These are phyloP conservation scores for Scomber colias DNA, from an alignment of 2,113 vertebrate species.

Conservation along the genomic window DNA sequence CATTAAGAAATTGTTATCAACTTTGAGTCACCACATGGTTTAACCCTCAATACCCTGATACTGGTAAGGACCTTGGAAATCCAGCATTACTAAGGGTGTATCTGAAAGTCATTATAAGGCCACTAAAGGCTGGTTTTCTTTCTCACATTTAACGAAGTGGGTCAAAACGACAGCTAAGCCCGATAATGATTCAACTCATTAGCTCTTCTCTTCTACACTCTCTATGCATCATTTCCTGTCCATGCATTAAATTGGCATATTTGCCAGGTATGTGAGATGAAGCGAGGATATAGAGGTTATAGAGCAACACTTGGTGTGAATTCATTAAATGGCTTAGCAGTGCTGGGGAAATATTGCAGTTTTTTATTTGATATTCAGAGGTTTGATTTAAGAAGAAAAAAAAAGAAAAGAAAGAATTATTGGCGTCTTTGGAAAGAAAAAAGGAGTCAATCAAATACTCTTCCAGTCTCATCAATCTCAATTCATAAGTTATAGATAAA, in stretches of 20 bases:
- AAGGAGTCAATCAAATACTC: no score
- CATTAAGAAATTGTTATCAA: no score
- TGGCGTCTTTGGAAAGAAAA: no score
- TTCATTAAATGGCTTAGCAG: constrained; percentile 8
- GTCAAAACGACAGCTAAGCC: neutral
- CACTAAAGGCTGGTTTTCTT: neutral
- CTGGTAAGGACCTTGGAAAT: no score
- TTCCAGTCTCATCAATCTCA: no score
- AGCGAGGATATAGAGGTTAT: constrained; percentile 4
- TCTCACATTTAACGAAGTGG: neutral
- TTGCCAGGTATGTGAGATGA: neutral
- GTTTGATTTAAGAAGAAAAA: no score
- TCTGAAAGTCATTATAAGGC: neutral
- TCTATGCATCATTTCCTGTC: neutral
- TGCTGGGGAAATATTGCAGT: neutral
- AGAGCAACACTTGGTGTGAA: neutral
- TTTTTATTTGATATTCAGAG: neutral
- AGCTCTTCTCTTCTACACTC: constrained; percentile 16
- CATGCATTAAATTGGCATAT: constrained; percentile 23
- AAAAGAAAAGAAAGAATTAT: no score
- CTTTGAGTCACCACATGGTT: no score
- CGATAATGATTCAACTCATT: constrained; percentile 20
- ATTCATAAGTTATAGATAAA: no score
- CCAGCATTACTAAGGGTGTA: neutral
- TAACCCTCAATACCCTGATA: no score